phyloP scores from a whole-genome alignment of 1,140 invertebrate species.

The Dendrolimus punctatus region DNA sequence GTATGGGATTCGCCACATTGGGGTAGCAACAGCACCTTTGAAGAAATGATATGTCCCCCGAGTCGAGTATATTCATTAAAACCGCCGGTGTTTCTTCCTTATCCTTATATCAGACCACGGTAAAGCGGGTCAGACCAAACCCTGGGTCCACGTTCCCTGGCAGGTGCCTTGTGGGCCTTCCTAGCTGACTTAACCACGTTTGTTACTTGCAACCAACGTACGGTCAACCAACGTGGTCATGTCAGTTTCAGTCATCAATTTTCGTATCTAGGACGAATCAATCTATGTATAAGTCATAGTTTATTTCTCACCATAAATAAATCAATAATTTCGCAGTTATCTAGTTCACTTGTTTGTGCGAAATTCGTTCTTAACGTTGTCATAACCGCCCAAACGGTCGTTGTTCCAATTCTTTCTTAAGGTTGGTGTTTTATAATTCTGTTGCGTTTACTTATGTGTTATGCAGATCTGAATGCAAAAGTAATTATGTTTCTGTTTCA shows the following conservation, averaged over 20 bases:
- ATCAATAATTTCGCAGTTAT: conserved; percentile 6
- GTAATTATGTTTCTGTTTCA: conserved; percentile 5
- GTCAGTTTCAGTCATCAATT: neutral
- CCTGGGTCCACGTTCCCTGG: no score
- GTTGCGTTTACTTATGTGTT: conserved; percentile 1
- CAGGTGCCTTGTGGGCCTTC: no score
- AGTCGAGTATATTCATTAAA: neutral
- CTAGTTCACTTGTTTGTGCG: conserved; percentile 9
- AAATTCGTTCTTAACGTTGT: conserved; percentile 19
- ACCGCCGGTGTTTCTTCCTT: neutral
- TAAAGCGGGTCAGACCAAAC: no score
- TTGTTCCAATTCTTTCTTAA: conserved; percentile 20
- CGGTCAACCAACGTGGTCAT: no score
- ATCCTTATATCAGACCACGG: no score
- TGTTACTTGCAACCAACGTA: no score
- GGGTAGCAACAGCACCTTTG: no score
- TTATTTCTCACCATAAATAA: no score
- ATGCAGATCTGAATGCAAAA: conserved; percentile 4
- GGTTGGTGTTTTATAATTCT: conserved; percentile 13
- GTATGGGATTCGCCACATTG: no score
- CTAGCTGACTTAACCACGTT: no score
- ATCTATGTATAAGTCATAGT: neutral
- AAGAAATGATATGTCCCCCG: no score
- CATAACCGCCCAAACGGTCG: conserved; percentile 15
- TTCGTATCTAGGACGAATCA: conserved; percentile 2